These are phyloP conservation scores for Drosophila mimica DNA, from an alignment of 2,888 invertebrate genomes.

Conservation along the genomic window DNA sequence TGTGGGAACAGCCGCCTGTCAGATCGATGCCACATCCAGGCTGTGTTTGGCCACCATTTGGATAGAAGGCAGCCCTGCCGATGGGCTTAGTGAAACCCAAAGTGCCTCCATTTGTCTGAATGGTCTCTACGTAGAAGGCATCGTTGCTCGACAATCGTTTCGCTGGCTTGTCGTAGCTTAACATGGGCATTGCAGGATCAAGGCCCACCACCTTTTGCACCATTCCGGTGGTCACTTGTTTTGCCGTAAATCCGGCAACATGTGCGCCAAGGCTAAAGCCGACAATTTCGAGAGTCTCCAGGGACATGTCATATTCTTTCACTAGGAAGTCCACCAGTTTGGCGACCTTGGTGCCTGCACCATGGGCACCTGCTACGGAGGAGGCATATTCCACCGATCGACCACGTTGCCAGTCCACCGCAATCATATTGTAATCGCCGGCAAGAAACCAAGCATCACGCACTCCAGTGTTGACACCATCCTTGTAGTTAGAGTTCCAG, in stretches of 20 bases:
- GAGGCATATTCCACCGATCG: constrained; percentile 86
- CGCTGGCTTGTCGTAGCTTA: constrained; percentile 62
- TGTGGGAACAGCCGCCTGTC: constrained; percentile 85
- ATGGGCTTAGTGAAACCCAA: constrained; percentile 81
- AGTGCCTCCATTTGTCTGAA: constrained; percentile 81
- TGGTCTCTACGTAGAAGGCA: constrained; percentile 82
- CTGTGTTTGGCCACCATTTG: constrained; percentile 86
- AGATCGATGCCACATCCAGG: constrained; percentile 85
- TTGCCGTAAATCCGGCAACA: constrained; percentile 87
- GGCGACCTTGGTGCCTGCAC: constrained; percentile 76
- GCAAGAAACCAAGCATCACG: constrained; percentile 86
- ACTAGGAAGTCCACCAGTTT: constrained; percentile 83
- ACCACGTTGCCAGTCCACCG: constrained; percentile 87
- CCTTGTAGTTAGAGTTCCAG: constrained; percentile 87
- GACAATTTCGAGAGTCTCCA: constrained; percentile 86
- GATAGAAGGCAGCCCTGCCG: constrained; percentile 86
- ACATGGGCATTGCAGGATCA: constrained; percentile 81
- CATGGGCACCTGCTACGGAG: constrained; percentile 85
- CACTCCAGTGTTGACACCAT: constrained; percentile 76
- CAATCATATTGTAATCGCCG: constrained; percentile 87
- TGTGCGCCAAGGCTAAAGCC: constrained; percentile 88
- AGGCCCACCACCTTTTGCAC: constrained; percentile 87
- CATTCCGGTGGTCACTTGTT: constrained; percentile 86
- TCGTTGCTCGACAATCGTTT: constrained; percentile 76
- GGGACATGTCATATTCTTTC: constrained; percentile 84